Percentiles rank a stretch among this genome's conserved stretches.
These are phyloP conservation scores for Dolomedes plantarius DNA, from an alignment of 2,888 invertebrate genomes.

Conservation along the genomic window DNA sequence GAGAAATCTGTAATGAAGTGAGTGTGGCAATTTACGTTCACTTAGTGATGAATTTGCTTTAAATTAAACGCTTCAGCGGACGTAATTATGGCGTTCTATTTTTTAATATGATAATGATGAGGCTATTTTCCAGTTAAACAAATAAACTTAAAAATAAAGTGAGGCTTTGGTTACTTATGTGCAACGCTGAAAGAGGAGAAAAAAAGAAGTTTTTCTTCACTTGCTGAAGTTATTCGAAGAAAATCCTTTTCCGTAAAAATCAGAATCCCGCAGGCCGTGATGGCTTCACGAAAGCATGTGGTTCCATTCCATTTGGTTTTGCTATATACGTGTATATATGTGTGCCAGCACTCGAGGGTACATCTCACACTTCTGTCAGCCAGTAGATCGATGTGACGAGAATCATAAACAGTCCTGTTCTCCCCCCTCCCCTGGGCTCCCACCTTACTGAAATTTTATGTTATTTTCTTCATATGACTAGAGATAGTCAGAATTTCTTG, in stretches of 20 bases:
- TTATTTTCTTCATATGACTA: no score
- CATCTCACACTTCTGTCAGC: not conserved
- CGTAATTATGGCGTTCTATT: not conserved
- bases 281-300: not conserved
- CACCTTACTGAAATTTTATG: not conserved
- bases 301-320: not conserved
- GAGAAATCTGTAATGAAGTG: not conserved
- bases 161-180: not conserved
- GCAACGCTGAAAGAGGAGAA: no score
- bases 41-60: not conserved
- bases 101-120: not conserved
- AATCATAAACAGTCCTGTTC: not conserved
- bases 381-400: not conserved
- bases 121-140: not conserved
- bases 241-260: not conserved
- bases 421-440: not conserved
- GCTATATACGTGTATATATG: not conserved
- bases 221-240: not conserved
- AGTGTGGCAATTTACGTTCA: not conserved
- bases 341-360: not conserved
- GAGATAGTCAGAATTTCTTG: no score
- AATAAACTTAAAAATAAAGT: not conserved
- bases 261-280: not conserved
- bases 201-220: not conserved
- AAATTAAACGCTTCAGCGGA: not conserved